phyloP scores from a whole-genome alignment of 2,113 vertebrate genomes.

The Anser brachyrhynchus region DNA sequence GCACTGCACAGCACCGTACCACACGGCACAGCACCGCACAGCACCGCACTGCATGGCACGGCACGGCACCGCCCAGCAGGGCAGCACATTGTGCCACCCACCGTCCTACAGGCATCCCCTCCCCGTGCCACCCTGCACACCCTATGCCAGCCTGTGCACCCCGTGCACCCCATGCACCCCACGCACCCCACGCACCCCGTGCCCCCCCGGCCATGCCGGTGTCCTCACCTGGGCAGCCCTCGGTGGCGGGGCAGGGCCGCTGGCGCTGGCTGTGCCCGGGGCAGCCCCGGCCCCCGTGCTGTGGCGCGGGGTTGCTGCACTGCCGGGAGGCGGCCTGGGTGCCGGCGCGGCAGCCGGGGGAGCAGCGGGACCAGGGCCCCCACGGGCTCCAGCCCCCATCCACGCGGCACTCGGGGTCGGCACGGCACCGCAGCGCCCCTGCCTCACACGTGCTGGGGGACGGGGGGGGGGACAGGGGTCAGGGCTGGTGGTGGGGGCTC shows the following conservation, averaged over 20 bases:
- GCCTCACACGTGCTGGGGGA: constrained; percentile 80
- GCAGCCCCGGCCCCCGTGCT: constrained; percentile 80
- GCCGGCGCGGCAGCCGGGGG: constrained; percentile 80
- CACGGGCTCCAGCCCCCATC: constrained; percentile 83
- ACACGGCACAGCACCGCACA: neutral
- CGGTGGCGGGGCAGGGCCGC: constrained; percentile 77
- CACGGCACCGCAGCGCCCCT: constrained; percentile 78
- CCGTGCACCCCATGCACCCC: neutral
- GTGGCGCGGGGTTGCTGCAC: constrained; percentile 81
- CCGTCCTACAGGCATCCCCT: neutral
- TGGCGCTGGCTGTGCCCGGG: constrained; percentile 73
- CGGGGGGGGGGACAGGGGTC: no score
- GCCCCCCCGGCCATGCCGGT: neutral
- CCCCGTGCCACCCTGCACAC: neutral
- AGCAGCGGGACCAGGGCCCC: constrained; percentile 83
- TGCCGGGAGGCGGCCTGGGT: constrained; percentile 71
- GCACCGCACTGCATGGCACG: neutral
- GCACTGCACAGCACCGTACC: neutral
- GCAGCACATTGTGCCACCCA: neutral
- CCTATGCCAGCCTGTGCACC: neutral
- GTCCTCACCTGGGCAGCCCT: constrained; percentile 61
- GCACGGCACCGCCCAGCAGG: no score
- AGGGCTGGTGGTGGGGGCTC: neutral
- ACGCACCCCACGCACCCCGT: neutral
- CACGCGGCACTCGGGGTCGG: constrained; percentile 78